Conservation (phyloP, 2,113 vertebrate species). For the Pavo muticus region DNA sequence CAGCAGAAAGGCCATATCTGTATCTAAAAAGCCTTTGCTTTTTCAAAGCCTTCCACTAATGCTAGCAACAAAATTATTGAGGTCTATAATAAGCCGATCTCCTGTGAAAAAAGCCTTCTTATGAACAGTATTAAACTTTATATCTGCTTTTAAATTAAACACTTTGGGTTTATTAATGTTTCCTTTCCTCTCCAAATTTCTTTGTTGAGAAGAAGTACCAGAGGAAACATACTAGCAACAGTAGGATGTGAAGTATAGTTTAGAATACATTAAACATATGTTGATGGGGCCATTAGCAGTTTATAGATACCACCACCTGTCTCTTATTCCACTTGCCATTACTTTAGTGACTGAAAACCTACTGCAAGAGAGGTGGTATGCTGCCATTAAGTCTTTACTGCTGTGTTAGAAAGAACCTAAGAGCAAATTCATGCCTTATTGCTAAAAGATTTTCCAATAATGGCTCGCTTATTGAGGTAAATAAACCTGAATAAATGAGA, state of each 20-base stretch:
- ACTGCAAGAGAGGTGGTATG: slow-evolving; percentile 27
- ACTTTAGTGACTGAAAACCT: slow-evolving; percentile 76
- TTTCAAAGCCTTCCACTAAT: slow-evolving; percentile 68
- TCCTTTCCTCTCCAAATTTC: slow-evolving; percentile 88
- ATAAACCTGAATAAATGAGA: slow-evolving; percentile 45
- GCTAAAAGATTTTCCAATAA: slow-evolving; percentile 27
- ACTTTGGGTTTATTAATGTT: slow-evolving; percentile 82
- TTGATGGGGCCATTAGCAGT: slow-evolving; percentile 78
- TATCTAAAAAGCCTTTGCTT: slow-evolving; percentile 70
- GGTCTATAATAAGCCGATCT: slow-evolving; percentile 71
- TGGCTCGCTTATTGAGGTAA: slow-evolving; percentile 35
- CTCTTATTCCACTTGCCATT: slow-evolving; percentile 72
- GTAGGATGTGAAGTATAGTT: slow-evolving; percentile 80
- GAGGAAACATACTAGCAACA: slow-evolving; percentile 82
- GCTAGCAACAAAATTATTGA: slow-evolving; percentile 84
- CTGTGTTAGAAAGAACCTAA: slow-evolving; percentile 61
- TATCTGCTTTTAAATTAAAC: slow-evolving; percentile 83
- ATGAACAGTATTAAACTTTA: slow-evolving; percentile 75
- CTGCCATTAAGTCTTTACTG: slow-evolving; percentile 74
- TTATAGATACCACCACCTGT: slow-evolving; percentile 83
- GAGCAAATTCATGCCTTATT: slow-evolving; percentile 34
- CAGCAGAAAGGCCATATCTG: slow-evolving; percentile 39
- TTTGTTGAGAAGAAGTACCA: slow-evolving; percentile 82
- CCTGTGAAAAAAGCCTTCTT: slow-evolving; percentile 74
- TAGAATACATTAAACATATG: slow-evolving; percentile 79